Conservation (phyloP, 2,888 invertebrate species). For the Drosophila affinis region DNA sequence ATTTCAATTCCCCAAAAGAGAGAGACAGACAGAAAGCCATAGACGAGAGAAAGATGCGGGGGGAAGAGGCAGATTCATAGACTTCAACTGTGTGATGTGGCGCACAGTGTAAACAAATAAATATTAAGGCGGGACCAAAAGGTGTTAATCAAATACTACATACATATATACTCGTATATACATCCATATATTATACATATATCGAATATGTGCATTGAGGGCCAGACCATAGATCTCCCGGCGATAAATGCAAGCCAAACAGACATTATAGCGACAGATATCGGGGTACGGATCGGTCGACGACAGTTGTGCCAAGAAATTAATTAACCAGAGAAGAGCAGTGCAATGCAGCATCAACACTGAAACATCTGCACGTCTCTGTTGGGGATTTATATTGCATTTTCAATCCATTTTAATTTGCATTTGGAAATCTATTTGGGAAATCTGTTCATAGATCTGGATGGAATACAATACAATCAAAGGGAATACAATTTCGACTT, state of each 20-base stretch:
- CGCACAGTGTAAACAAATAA: constrained; percentile 52
- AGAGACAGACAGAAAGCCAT: constrained; percentile 2
- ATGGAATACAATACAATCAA: too few species aligned
- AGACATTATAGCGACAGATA: constrained; percentile 24
- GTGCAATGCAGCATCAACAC: constrained; percentile 22
- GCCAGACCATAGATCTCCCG: constrained; percentile 21
- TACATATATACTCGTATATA: constrained; percentile 18
- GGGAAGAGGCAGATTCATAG: not conserved
- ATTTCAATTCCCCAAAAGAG: constrained; percentile 14
- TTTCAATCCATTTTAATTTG: not conserved
- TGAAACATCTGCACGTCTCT: constrained; percentile 13
- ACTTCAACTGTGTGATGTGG: not conserved
- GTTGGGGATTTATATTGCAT: constrained; percentile 1
- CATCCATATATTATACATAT: not conserved
- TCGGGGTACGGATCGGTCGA: constrained; percentile 18
- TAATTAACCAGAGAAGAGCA: constrained; percentile 53
- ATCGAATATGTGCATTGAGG: not conserved
- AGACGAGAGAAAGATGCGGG: not conserved
- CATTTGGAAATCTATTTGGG: constrained; percentile 23
- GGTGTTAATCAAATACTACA: constrained; percentile 67
- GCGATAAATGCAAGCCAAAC: constrained; percentile 28
- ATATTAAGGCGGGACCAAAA: constrained; percentile 52
- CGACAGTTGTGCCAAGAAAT: constrained; percentile 56
- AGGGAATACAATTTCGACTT: not conserved
- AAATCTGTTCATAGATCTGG: constrained; percentile 4